Percentiles rank a stretch among this genome's conserved stretches.
These are phyloP conservation scores for Xiphophorus maculatus DNA, from an alignment of 2,113 vertebrate genomes.

Conservation along the genomic window DNA sequence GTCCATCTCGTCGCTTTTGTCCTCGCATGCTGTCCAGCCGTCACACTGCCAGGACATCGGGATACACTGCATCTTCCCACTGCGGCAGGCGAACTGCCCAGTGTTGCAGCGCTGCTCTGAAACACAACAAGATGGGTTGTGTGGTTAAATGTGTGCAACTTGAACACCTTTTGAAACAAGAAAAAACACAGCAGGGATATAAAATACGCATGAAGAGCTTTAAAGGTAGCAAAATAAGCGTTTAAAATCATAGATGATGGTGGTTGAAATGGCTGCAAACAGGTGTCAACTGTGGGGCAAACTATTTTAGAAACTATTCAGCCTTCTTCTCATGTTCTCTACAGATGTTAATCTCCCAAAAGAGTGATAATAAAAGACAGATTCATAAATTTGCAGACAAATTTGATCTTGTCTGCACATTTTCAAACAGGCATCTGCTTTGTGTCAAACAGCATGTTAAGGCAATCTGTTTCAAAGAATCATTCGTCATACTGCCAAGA, in stretches of 20 bases:
- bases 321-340: neutral
- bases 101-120: slow-evolving; percentile 92
- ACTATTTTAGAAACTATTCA: neutral
- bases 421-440: neutral
- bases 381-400: neutral
- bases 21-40: slow-evolving; percentile 93
- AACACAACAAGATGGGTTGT: slow-evolving; percentile 33
- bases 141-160: slow-evolving; percentile 35
- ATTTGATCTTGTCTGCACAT: slow-evolving; percentile 8
- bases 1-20: slow-evolving; percentile 93
- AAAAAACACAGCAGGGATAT: neutral
- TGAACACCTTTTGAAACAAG: neutral
- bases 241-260: slow-evolving; percentile 2
- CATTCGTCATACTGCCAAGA: slow-evolving; percentile 12
- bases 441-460: neutral
- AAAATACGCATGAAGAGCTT: too few species aligned
- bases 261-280: neutral
- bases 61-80: slow-evolving; percentile 96
- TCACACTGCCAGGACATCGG: slow-evolving; percentile 94
- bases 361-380: neutral
- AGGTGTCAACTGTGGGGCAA: neutral
- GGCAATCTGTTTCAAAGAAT: slow-evolving; percentile 4
- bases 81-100: slow-evolving; percentile 93
- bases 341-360: neutral
- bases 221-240: neutral